Evolutionary conservation across 2,113 vertebrate species (phyloP), one percentile per base, ranked within the genome.

Genomic region (Manacus vitellinus): DNA sequence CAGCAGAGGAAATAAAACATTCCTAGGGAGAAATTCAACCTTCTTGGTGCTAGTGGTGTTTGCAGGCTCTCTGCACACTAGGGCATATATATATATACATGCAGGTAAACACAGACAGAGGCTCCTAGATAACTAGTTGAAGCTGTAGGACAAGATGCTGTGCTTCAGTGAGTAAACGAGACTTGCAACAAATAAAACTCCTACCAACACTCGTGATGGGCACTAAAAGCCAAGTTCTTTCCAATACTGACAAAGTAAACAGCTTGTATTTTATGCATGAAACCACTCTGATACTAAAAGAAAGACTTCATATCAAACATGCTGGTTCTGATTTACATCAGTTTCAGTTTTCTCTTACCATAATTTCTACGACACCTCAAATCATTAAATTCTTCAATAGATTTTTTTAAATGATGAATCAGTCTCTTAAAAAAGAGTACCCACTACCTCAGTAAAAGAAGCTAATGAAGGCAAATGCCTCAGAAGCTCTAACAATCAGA

Each of bases 401-500:
- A 77, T 93, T 95, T 95, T 95, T 8, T 70, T 96, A 91, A 95
- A 81, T 87, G 66, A 96, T 74, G 44, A 93, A 75, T 82, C 75
- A 86, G 14, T 84, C 20, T 30, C 20, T 72, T 78, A 77, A 91
- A 77, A 89, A 68, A 89, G 77, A 65, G 35, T 47, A 20, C 20
- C 56, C 5, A 2, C 8, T 61, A 56, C 11, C 66, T 58, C 25
- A 94, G 67, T 46, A 97, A 95, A 97, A 95, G 33, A 90, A 95
- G 41, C 28, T 95, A 97, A 97, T 79, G 66, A 95, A 89, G 61
- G 89, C 61, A 92, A 92, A 92, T 89, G 62, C 76, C 47, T 95
- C 84, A 85, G 52, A 95, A 96, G 66, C 49, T 78, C n/a, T 63
- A 82, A 94, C 80, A 98, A 93, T 92, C 91, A 97, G 91, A 97